Evolutionary conservation across 1,140 invertebrate genomes (phyloP).

Genomic region (Drosophila repleta): DNA sequence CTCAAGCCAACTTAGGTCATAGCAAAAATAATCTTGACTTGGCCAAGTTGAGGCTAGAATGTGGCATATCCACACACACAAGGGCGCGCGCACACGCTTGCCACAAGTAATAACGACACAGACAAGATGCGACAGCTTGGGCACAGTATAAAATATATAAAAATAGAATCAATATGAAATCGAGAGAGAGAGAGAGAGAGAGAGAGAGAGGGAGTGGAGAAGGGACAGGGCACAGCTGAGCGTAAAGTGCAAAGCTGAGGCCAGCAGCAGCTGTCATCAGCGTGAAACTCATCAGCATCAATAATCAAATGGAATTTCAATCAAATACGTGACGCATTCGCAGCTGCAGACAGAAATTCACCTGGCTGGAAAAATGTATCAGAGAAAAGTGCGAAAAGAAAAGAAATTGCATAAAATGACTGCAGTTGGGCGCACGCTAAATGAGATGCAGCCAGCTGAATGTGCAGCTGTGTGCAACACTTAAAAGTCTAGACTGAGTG

Average conservation of each 20-base stretch:
- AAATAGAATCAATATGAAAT: constrained; percentile 25
- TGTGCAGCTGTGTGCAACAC: constrained; percentile 13
- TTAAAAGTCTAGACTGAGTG: constrained; percentile 51
- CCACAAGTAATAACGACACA: constrained; percentile 31
- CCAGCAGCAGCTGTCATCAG: constrained; percentile 9
- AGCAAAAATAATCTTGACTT: constrained; percentile 9
- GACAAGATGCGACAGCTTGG: constrained; percentile 35
- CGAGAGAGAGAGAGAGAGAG: not conserved
- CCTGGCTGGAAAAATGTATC: constrained; percentile 19
- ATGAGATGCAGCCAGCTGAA: constrained; percentile 22
- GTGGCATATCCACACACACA: not conserved
- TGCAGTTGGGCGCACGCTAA: constrained; percentile 13
- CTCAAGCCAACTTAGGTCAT: constrained; percentile 1
- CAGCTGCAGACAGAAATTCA: constrained; percentile 22
- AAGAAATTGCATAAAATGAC: constrained; percentile 32
- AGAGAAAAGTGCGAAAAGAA: not conserved
- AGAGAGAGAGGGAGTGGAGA: not conserved
- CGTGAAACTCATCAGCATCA: constrained; percentile 27
- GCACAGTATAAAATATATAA: constrained; percentile 19
- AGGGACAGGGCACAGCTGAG: not conserved
- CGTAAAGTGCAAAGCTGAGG: constrained; percentile 37
- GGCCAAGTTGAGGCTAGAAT: constrained; percentile 3
- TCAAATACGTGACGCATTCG: constrained; percentile 65
- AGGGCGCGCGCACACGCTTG: constrained; percentile 13
- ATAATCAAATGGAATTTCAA: constrained; percentile 73